Conservation (phyloP, 2,797 vertebrate species). For the Sphenopsis melanotis region DNA sequence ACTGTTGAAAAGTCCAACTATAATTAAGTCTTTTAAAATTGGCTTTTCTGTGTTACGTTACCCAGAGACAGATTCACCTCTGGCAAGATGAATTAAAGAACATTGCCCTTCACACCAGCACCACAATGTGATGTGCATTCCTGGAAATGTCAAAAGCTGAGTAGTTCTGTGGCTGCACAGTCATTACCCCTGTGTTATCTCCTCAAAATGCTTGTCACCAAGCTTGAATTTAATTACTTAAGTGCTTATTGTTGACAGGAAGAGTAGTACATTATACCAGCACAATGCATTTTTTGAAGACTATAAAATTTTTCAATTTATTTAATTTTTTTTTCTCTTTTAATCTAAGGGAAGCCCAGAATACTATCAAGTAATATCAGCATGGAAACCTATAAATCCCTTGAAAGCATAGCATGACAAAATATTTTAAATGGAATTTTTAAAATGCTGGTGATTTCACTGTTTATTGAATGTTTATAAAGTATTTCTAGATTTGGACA, state of each 20-base stretch:
- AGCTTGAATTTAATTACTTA: background rate
- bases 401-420: background rate
- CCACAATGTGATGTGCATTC: background rate
- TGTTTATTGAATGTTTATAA: background rate
- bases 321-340: background rate
- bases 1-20: background rate
- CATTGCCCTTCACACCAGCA: background rate
- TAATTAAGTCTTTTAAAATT: background rate
- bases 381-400: background rate
- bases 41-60: background rate
- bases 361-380: background rate
- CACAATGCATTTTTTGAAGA: background rate
- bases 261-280: background rate
- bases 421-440: background rate
- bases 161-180: background rate
- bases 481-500: background rate
- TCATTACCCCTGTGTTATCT: background rate
- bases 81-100: background rate
- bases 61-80: background rate
- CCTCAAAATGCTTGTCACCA: background rate
- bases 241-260: background rate
- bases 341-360: background rate
- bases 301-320: background rate
- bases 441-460: background rate
- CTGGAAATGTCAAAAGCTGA: background rate